These are phyloP conservation scores for Buteo buteo DNA, from an alignment of 2,113 vertebrate genomes.

Conservation along the genomic window DNA sequence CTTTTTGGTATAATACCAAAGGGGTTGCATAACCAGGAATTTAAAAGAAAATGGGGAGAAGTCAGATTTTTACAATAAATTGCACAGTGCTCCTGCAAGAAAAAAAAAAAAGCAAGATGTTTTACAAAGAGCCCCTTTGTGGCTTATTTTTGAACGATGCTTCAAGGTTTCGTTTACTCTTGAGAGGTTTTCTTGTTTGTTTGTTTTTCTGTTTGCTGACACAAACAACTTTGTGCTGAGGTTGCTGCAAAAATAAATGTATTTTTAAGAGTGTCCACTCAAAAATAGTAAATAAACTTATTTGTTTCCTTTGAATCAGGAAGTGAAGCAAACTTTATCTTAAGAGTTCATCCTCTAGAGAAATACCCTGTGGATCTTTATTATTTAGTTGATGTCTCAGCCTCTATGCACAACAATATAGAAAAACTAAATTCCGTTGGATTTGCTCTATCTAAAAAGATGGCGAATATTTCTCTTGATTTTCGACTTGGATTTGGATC, in stretches of 20 bases:
- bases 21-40: not conserved
- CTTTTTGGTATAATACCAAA: not conserved
- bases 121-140: not conserved
- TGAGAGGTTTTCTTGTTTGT: constrained; percentile 3
- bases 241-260: not conserved
- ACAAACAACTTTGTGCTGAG: not conserved
- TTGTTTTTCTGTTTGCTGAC: not conserved
- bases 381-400: constrained; percentile 96
- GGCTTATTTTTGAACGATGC: not conserved
- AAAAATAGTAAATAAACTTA: not conserved
- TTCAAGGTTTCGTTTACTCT: not conserved
- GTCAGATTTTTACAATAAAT: not conserved
- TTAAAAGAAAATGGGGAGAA: not conserved
- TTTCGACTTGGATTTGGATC: constrained; percentile 95
- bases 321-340: constrained; percentile 81
- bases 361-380: constrained; percentile 96
- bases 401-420: constrained; percentile 95
- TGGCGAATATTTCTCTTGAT: constrained; percentile 87
- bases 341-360: constrained; percentile 86
- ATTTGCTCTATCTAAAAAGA: constrained; percentile 87
- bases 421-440: constrained; percentile 91
- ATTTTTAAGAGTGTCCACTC: not conserved
- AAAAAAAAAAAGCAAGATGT: not conserved
- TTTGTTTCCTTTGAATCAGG: constrained; percentile 75
- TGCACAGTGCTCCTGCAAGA: not conserved